Percentiles rank a stretch among this genome's conserved stretches.
phyloP scores from a whole-genome alignment of 1,140 invertebrate genomes.

The Potamilus streckersoni region DNA sequence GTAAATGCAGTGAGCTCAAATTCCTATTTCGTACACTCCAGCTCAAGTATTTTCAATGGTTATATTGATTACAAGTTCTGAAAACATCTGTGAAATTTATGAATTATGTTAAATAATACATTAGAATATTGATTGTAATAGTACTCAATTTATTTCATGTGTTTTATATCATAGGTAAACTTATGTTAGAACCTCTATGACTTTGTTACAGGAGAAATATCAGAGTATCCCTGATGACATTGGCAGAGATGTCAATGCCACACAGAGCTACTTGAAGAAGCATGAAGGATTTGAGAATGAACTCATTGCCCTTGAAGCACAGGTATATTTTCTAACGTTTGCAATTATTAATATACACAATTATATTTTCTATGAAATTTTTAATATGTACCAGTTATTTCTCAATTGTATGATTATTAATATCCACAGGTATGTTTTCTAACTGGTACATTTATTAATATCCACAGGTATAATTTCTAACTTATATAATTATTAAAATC shows the following conservation, averaged over 20 bases:
- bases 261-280: conserved; percentile 82
- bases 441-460: too few relatives aligned
- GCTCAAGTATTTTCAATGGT: too few relatives aligned
- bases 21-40: too few relatives aligned
- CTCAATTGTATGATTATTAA: neutral
- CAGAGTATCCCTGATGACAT: conserved; percentile 85
- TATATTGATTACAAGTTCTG: too few relatives aligned
- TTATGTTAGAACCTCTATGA: neutral
- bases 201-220: conserved; percentile 78
- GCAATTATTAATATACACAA: neutral
- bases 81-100: too few relatives aligned
- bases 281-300: conserved; percentile 98
- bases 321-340: conserved; percentile 70
- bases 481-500: too few relatives aligned
- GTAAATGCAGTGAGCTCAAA: too few relatives aligned
- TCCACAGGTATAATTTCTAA: too few relatives aligned
- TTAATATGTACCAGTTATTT: neutral
- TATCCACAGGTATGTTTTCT: too few relatives aligned
- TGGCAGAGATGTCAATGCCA: conserved; percentile 89
- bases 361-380: neutral
- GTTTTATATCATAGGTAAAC: neutral
- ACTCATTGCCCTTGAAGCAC: conserved; percentile 91
- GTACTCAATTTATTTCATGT: too few relatives aligned
- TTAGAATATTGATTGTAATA: too few relatives aligned
- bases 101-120: too few relatives aligned